Conservation (phyloP, 1,140 invertebrate species). For the Subanguina moxae region DNA sequence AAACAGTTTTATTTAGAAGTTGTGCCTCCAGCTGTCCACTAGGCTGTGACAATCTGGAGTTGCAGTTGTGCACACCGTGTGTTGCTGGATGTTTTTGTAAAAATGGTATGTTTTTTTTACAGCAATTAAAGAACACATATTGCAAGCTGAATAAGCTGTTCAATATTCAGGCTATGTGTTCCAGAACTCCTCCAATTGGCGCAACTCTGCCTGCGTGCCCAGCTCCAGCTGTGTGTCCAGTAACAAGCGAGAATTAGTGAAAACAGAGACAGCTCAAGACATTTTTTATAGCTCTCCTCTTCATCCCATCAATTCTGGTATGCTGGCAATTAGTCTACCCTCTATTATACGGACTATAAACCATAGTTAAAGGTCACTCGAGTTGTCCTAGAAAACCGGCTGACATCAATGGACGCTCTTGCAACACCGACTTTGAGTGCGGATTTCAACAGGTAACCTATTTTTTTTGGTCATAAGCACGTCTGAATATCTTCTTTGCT, state of each 20-base stretch:
- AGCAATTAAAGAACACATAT: background rate
- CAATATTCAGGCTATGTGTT: slow-evolving; percentile 21
- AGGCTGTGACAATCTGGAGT: slow-evolving; percentile 24
- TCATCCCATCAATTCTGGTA: background rate
- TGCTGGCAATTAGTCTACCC: background rate
- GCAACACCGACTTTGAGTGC: slow-evolving; percentile 19
- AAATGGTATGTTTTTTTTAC: slow-evolving; percentile 23
- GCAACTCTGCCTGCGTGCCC: slow-evolving; percentile 16
- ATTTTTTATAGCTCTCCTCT: background rate
- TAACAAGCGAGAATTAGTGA: background rate
- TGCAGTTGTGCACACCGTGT: slow-evolving; percentile 27
- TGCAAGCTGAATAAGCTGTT: background rate
- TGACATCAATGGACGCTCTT: slow-evolving; percentile 17
- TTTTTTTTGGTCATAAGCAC: background rate
- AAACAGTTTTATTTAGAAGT: background rate
- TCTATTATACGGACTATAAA: background rate
- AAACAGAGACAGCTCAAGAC: background rate
- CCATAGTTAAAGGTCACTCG: too few relatives aligned
- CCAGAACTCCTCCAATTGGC: slow-evolving; percentile 27
- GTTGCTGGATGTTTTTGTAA: slow-evolving; percentile 34
- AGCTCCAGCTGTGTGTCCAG: slow-evolving; percentile 5
- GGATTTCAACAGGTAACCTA: slow-evolving; percentile 15
- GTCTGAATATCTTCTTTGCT: background rate
- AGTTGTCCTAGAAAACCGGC: slow-evolving; percentile 8
- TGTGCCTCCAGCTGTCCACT: slow-evolving; percentile 31